These are phyloP conservation scores for Eueides isabella DNA, from an alignment of 1,140 invertebrate genomes.

Conservation along the genomic window DNA sequence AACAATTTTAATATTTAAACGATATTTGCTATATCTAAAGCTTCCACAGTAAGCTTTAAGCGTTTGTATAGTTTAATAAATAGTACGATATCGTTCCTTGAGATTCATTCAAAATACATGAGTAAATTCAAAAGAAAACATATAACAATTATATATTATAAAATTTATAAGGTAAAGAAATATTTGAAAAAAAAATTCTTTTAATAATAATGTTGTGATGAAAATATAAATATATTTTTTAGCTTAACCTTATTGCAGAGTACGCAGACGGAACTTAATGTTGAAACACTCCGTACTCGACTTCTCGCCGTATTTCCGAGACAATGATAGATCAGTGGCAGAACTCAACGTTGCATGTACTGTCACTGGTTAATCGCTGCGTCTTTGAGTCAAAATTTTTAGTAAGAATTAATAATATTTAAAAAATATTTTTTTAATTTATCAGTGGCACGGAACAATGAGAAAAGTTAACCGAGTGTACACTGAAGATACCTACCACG, in stretches of 20 bases:
- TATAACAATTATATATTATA: background rate
- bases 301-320: no score
- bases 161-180: background rate
- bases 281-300: no score
- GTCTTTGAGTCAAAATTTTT: no score
- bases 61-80: background rate
- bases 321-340: no score
- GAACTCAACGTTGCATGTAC: no score
- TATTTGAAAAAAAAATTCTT: no score
- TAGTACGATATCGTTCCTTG: background rate
- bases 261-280: no score
- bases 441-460: conserved; percentile 87
- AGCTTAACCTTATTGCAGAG: no score
- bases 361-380: no score
- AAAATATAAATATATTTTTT: no score
- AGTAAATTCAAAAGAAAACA: background rate
- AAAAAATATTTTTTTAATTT: conserved; percentile 28
- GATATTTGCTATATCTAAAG: background rate
- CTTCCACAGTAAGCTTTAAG: background rate
- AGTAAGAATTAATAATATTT: background rate
- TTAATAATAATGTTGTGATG: no score
- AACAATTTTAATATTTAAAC: background rate
- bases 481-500: conserved; percentile 85
- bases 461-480: conserved; percentile 85
- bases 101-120: background rate